Evolutionary conservation across 2,888 invertebrate genomes (phyloP), one percentile per base, ranked within the genome.

Genomic region (Amblyjoppa fuscipennis): DNA sequence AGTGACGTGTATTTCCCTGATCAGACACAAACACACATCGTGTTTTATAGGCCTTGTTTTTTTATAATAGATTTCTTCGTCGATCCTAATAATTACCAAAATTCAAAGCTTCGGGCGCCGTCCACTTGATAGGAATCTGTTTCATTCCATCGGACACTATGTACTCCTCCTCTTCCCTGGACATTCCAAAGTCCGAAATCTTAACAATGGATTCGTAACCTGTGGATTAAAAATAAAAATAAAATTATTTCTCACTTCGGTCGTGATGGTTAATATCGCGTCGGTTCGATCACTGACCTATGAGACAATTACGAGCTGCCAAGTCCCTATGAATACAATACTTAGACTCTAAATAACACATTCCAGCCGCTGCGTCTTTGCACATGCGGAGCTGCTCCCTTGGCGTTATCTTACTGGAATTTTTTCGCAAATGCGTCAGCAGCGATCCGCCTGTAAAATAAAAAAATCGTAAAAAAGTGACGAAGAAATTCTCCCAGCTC

Each of bases 151-250:
- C 99, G 3, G 99, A 98, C 61, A 99, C 99, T 85, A 98, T 98
- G 91, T 99, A 99, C 93, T 99, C 99, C 93, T 99, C 98, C 93
- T 99, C 99, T 94, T 99, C 99, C 41, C 99, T 95, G 0, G 99
- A 99, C 99, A 99, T 99, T 88, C 99, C 99, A 95, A 99, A 99
- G 95, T 99, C 99, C 0, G 99, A 99, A 92, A 99, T 99, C 95
- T 99, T 99, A 4, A 99, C 98, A 78, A 96, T 97, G 90, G 97
- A 97, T 90, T 98, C 97, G 91, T 97, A 97, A 86, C 96, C 97
- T 95, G 93, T 4, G 31, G 51, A 61, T 28, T 20, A 20, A 41
- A n/a, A 31, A 25, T n/a, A 5, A 11, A 59, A 64, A 53, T 16
- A 76, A 75, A 45, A 59, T n/a, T 28, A n/a, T 56, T 9, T 59